Conservation (phyloP, 1,140 invertebrate species). For the Goniozus legneri region DNA sequence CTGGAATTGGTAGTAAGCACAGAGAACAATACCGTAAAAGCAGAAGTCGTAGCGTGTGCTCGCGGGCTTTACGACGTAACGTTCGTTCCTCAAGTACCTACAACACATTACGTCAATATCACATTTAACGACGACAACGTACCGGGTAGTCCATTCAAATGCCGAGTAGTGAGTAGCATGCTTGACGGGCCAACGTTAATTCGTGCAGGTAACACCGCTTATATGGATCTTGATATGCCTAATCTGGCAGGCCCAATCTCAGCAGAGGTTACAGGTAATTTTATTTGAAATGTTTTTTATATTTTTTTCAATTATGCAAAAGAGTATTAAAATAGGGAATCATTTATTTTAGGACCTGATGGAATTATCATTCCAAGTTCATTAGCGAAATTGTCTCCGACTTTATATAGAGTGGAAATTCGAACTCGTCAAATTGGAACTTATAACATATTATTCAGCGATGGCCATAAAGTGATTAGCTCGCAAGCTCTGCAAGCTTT, state of each 20-base stretch:
- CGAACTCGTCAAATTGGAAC: slow-evolving; percentile 60
- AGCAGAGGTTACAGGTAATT: slow-evolving; percentile 47
- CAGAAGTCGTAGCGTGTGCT: slow-evolving; percentile 84
- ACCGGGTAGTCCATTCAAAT: slow-evolving; percentile 84
- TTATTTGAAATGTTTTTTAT: slow-evolving; percentile 1
- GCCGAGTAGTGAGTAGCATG: slow-evolving; percentile 52
- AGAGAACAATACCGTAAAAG: slow-evolving; percentile 81
- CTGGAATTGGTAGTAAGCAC: slow-evolving; percentile 92
- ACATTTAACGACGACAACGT: slow-evolving; percentile 95
- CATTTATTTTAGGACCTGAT: slow-evolving; percentile 56
- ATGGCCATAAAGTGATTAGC: slow-evolving; percentile 56
- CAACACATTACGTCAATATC: slow-evolving; percentile 91
- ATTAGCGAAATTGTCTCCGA: slow-evolving; percentile 53
- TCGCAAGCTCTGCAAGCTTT: slow-evolving; percentile 77
- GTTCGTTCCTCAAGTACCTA: slow-evolving; percentile 87
- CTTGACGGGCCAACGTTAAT: slow-evolving; percentile 52
- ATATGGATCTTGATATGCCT: slow-evolving; percentile 55
- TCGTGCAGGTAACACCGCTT: slow-evolving; percentile 54
- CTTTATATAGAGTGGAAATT: slow-evolving; percentile 58
- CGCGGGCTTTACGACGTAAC: slow-evolving; percentile 94
- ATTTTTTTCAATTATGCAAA: not conserved
- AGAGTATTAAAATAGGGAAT: too few relatives aligned
- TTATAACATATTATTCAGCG: slow-evolving; percentile 59
- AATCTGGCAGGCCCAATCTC: slow-evolving; percentile 43
- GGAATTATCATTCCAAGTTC: slow-evolving; percentile 57